Base-by-base conservation (phyloP, 2,113 vertebrate species). In the Aphyosemion australe region DNA sequence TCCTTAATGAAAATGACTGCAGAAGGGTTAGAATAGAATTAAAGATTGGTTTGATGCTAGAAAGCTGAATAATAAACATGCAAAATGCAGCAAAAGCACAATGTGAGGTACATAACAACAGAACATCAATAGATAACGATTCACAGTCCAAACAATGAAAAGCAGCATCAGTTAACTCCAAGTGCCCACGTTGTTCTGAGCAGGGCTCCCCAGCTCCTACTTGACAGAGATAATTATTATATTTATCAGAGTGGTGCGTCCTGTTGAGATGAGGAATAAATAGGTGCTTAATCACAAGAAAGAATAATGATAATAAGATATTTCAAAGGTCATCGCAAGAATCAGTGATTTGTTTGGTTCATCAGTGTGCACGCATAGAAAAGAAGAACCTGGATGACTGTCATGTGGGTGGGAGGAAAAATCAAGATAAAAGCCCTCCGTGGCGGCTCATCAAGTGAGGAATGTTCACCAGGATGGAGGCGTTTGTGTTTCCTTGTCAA, bases 401-500 rank as follows among this genome's bases (percentile, higher is more conserved):
- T 21, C n/a, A 46, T 61, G 56, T 46, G 42, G 39, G 49, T 60
- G 48, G 57, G 47, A 18, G 16, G 26, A 19, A 41, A 32, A 63
- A 72, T 42, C 34, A 50, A 49, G 42, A 45, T 54, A 1, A 0
- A 20, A 60, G 50, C 50, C n/a, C 21, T 50, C 49, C 21, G 31
- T 55, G 57, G n/a, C 26, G 55, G 12, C 50, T 55, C n/a, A 54
- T 65, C 49, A 70, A 48, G 19, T 51, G 46, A 61, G 58, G 19
- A 45, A 51, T 52, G 39, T 51, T 63, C 53, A 47, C 31, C 41
- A 42, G 46, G 47, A 69, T 64, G 60, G 46, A 69, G 60, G 52
- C n/a, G 43, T 31, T 18, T 21, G 42, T 46, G 51, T 55, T 46
- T 54, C 26, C 42, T 20, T 20, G 31, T 65, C 63, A 55, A 65